These are phyloP conservation scores for Choloepus didactylus DNA, from an alignment of 2,797 vertebrate species.

Conservation along the genomic window DNA sequence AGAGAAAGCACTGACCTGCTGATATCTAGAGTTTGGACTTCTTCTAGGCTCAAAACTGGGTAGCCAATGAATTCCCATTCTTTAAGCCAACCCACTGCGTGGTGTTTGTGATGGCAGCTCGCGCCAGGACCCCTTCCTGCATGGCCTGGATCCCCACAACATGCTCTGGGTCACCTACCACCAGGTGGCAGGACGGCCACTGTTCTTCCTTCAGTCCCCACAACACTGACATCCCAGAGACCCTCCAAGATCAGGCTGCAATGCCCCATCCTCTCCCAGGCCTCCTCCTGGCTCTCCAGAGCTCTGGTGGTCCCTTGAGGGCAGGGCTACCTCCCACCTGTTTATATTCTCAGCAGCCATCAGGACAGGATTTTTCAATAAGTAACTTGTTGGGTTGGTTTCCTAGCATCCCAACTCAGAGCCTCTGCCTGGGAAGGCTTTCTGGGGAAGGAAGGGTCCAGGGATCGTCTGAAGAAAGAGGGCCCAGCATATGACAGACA, in stretches of 20 bases:
- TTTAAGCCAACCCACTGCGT: too few species aligned
- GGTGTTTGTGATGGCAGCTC: too few species aligned
- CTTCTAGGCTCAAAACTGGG: too few species aligned
- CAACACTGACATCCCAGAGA: not conserved
- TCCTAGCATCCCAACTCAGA: conserved; percentile 5
- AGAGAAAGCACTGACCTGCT: too few species aligned
- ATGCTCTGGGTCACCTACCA: not conserved
- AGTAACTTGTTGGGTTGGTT: not conserved
- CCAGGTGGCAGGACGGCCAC: not conserved
- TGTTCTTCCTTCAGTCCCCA: not conserved
- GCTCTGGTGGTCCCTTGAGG: not conserved
- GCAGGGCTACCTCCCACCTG: not conserved
- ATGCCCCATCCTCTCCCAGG: not conserved
- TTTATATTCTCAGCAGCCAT: not conserved
- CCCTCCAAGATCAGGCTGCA: not conserved
- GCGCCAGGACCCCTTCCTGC: too few species aligned
- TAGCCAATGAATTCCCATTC: too few species aligned
- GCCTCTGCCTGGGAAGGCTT: conserved; percentile 24
- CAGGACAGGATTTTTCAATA: not conserved
- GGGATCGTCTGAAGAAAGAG: not conserved
- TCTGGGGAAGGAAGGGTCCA: not conserved
- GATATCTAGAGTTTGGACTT: too few species aligned
- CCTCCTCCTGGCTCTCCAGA: not conserved
- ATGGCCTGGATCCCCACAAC: not conserved
- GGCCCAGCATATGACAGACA: not conserved